Evolutionary conservation across 2,113 vertebrate species (phyloP).

Genomic region (Podarcis raffonei): DNA sequence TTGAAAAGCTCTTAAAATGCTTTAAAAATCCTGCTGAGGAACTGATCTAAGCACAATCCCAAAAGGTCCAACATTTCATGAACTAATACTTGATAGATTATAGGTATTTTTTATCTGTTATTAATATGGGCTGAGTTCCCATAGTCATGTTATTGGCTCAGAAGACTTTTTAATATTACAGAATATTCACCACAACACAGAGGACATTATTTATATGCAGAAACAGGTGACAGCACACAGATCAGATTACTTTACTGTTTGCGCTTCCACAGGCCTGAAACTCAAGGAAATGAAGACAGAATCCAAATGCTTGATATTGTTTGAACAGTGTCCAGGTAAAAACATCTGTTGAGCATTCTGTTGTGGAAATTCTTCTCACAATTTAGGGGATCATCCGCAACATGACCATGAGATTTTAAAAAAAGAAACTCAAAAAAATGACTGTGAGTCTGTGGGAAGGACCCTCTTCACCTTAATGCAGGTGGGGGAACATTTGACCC

Average conservation of each 20-base stretch:
- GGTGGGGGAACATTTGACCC: no score
- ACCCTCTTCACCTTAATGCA: neutral
- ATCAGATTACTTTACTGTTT: neutral
- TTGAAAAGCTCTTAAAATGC: neutral
- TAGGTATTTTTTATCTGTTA: conserved; percentile 36
- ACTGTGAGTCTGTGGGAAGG: neutral
- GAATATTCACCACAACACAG: conserved; percentile 11
- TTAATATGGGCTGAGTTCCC: conserved; percentile 35
- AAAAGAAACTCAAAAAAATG: neutral
- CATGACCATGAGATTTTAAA: neutral
- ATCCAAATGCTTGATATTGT: neutral
- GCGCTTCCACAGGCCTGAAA: neutral
- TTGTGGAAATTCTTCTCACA: neutral
- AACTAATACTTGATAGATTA: conserved; percentile 23
- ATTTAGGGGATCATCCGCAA: neutral
- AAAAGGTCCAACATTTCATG: neutral
- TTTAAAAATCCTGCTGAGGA: conserved; percentile 2
- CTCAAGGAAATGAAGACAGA: neutral
- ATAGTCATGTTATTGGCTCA: conserved; percentile 26
- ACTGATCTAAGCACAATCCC: neutral
- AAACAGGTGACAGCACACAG: neutral
- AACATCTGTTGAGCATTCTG: neutral
- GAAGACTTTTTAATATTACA: conserved; percentile 24
- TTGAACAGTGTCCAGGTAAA: neutral
- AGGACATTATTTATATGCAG: neutral